phyloP scores from a whole-genome alignment of 2,888 invertebrate genomes.

The Bibio marci region DNA sequence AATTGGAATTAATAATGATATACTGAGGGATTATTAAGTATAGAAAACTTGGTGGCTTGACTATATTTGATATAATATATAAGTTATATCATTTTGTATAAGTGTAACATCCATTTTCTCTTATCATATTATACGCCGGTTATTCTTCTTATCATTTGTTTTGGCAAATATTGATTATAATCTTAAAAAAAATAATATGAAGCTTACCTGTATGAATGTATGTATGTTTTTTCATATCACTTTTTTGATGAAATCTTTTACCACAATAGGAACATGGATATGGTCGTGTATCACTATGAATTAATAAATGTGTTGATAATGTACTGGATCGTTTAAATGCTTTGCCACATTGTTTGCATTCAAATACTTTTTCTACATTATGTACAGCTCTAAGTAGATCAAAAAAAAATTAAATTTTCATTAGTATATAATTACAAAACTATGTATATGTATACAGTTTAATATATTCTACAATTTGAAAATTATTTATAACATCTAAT shows the following conservation, averaged over 20 bases:
- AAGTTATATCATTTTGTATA: too few relatives aligned
- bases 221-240: conserved; percentile 99
- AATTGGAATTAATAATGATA: too few relatives aligned
- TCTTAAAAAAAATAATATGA: too few relatives aligned
- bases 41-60: too few relatives aligned
- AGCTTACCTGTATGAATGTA: conserved; percentile 86
- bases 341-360: conserved; percentile 93
- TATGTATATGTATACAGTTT: neutral
- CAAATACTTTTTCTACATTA: conserved; percentile 83
- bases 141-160: too few relatives aligned
- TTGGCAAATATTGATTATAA: too few relatives aligned
- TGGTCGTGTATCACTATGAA: conserved; percentile 92
- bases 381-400: conserved; percentile 57
- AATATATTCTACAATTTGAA: neutral
- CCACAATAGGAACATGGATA: conserved; percentile 95
- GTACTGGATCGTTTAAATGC: conserved; percentile 93
- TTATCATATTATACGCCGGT: too few relatives aligned
- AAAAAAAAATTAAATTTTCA: neutral
- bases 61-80: too few relatives aligned
- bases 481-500: too few relatives aligned
- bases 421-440: neutral
- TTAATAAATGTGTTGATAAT: conserved; percentile 88
- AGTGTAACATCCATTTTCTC: too few relatives aligned
- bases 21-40: too few relatives aligned
- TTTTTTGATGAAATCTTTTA: conserved; percentile 30